phyloP scores from a whole-genome alignment of 1,140 invertebrate species.

The Luehdorfia chinensis region DNA sequence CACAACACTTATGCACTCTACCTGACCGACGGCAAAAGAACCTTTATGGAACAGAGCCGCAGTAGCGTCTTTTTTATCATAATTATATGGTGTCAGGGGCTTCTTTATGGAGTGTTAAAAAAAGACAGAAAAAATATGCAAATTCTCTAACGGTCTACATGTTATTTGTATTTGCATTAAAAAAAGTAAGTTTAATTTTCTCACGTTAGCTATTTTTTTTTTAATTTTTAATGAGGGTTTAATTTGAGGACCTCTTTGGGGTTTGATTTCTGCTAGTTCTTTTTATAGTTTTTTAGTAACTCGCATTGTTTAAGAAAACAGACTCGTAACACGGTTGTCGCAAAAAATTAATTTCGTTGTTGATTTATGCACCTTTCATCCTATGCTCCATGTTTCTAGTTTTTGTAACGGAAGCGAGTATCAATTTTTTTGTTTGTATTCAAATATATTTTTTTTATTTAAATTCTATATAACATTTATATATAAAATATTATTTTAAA shows the following conservation, averaged over 20 bases:
- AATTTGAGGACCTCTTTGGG: slow-evolving; percentile 75
- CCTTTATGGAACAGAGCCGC: slow-evolving; percentile 35
- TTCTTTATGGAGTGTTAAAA: slow-evolving; percentile 26
- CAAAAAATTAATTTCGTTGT: slow-evolving; percentile 69
- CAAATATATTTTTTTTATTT: too few relatives aligned
- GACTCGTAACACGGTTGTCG: slow-evolving; percentile 71
- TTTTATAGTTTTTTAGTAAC: slow-evolving; percentile 36
- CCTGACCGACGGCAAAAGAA: slow-evolving; percentile 67
- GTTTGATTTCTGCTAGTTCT: slow-evolving; percentile 67
- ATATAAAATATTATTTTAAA: too few relatives aligned
- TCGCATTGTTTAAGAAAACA: slow-evolving; percentile 68
- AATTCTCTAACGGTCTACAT: slow-evolving; percentile 71
- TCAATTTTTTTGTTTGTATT: too few relatives aligned
- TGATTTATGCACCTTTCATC: slow-evolving; percentile 63
- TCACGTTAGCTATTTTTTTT: slow-evolving; percentile 67
- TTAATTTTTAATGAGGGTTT: slow-evolving; percentile 74
- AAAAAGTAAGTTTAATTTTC: slow-evolving; percentile 65
- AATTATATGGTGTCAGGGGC: slow-evolving; percentile 64
- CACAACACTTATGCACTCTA: slow-evolving; percentile 63
- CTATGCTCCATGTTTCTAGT: background rate
- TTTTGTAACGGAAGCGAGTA: too few relatives aligned
- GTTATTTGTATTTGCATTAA: slow-evolving; percentile 42
- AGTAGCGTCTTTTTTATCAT: slow-evolving; percentile 56
- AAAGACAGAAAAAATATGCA: slow-evolving; percentile 48
- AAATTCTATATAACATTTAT: too few relatives aligned